A percentile compares a stretch with the other conserved stretches of the same genome.
These are phyloP conservation scores for Gopherus flavomarginatus DNA, from an alignment of 2,113 vertebrate species.

Conservation along the genomic window DNA sequence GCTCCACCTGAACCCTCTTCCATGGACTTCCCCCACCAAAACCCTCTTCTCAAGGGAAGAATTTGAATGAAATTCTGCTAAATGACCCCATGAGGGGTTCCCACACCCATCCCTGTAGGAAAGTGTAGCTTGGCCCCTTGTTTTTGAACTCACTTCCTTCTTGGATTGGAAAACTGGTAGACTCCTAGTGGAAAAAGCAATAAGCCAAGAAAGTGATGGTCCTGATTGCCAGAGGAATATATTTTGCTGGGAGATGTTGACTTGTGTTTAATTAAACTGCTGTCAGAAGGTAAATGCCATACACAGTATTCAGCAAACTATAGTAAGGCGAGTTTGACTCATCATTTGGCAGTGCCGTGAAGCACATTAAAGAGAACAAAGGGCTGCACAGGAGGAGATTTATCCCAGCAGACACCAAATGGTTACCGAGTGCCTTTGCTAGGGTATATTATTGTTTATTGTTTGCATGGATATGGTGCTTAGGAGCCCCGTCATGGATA, in stretches of 20 bases:
- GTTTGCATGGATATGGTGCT: not conserved
- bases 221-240: not conserved
- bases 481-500: not conserved
- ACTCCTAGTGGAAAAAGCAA: not conserved
- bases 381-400: not conserved
- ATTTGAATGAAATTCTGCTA: not conserved
- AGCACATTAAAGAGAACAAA: not conserved
- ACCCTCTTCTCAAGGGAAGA: not conserved
- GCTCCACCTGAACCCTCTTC: not conserved
- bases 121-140: not conserved
- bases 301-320: not conserved
- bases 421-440: not conserved
- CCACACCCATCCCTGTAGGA: not conserved
- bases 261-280: slow-evolving; percentile 33
- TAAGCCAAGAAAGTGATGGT: not conserved
- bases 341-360: not conserved
- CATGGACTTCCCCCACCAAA: not conserved
- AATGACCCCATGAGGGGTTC: not conserved
- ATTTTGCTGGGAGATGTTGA: slow-evolving; percentile 2
- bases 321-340: slow-evolving; percentile 5
- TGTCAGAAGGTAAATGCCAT: not conserved
- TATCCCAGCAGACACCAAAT: not conserved
- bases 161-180: not conserved
- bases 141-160: not conserved
- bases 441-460: not conserved